Base-by-base conservation (phyloP, 2,797 vertebrate genomes). In the Enteromius afrohamiltoni region DNA sequence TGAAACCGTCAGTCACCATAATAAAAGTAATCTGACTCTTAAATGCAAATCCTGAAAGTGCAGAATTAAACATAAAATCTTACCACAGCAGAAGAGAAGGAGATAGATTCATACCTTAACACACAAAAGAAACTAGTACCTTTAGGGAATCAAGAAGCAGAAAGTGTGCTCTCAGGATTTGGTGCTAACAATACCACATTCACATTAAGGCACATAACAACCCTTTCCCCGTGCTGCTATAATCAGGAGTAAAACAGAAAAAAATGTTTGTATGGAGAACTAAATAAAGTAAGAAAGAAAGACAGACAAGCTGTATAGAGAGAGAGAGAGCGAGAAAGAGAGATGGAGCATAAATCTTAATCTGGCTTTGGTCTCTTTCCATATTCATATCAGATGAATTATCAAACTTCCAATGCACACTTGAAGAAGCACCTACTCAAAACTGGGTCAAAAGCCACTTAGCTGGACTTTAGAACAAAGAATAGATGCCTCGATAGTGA, bases 371-470 rank as follows among this genome's bases (percentile, higher is more conserved):
- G 60, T 67, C 67, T 85, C 16, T 85, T 77, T 84, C 67, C 85
- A 37, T 65, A 23, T 86, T 85, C 85, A 88, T 81, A 81, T 70
- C 49, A 85, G 79, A 88, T 77, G 45, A 83, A 87, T 84, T 17
- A 6, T 6, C 23, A 9, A 77, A 73, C 51, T 82, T 85, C 84
- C 21, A 42, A 45, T 11, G 37, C 71, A 80, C 73, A 68, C 73
- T 79, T 82, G 67, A 87, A 75, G 75, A 87, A 82, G 47, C 73
- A 86, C 82, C 80, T 86, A 86, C 55, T 68, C 53, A 83, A 55
- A 89, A 87, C 42, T 87, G 86, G 87, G 89, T 91, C 89, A 89
- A 87, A 84, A 85, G 81, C 81, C 88, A 89, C 88, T 91, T 65
- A 87, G 69, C 74, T 85, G 82, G 78, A 87, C 87, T 77, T 80